Evolutionary conservation across 1,140 invertebrate species (phyloP).

Genomic region (Colletes gigas): DNA sequence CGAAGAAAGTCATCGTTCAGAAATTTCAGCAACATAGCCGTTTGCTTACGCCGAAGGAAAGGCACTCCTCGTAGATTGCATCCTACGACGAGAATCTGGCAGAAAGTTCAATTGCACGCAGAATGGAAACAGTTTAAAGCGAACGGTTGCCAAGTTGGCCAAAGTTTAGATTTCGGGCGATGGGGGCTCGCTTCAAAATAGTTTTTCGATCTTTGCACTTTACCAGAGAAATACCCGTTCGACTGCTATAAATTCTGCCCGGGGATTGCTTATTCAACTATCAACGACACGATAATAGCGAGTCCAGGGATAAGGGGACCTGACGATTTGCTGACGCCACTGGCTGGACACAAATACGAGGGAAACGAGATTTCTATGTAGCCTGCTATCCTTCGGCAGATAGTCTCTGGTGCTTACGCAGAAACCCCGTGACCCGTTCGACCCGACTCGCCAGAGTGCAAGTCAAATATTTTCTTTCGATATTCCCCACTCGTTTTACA

Average conservation of each 20-base stretch:
- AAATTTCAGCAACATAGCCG: neutral
- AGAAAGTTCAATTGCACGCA: neutral
- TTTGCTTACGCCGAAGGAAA: neutral
- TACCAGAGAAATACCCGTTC: neutral
- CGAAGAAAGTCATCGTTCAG: neutral
- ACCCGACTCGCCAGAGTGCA: conserved; percentile 44
- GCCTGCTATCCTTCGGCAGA: conserved; percentile 39
- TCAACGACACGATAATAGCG: conserved; percentile 31
- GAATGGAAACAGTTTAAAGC: conserved; percentile 10
- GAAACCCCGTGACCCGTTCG: conserved; percentile 48
- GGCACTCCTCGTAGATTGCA: neutral
- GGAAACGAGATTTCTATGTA: conserved; percentile 36
- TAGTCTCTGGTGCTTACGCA: conserved; percentile 51
- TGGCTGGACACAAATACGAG: conserved; percentile 51
- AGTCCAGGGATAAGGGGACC: conserved; percentile 14
- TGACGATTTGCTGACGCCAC: conserved; percentile 45
- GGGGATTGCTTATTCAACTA: conserved; percentile 52
- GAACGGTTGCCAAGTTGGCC: conserved; percentile 17
- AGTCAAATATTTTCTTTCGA: conserved; percentile 61
- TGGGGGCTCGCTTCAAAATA: neutral
- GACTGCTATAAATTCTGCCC: conserved; percentile 8
- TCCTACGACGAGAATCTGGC: neutral
- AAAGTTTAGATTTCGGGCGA: neutral
- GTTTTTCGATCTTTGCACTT: conserved; percentile 4
- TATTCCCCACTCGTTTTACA: conserved; percentile 28